phyloP scores from a whole-genome alignment of 1,140 invertebrate species.

The Conus betulinus region DNA sequence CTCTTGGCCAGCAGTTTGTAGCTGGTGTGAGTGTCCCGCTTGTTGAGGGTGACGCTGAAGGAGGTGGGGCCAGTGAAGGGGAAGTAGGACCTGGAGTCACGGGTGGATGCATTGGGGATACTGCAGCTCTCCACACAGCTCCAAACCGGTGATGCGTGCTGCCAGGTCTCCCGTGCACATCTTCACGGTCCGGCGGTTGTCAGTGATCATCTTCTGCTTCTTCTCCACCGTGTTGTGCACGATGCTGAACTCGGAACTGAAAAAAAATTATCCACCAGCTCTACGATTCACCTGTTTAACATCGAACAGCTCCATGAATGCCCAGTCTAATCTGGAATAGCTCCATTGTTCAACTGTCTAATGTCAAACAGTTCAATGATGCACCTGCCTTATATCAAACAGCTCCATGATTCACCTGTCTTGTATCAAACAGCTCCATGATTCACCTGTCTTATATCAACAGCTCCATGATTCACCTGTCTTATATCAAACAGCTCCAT shows the following conservation, averaged over 20 bases:
- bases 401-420: too few species aligned
- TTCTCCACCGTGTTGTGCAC: slow-evolving; percentile 26
- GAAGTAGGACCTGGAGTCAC: slow-evolving; percentile 81
- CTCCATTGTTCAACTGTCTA: too few species aligned
- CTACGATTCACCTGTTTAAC: too few species aligned
- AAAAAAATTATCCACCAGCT: background rate
- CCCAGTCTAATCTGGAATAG: too few species aligned
- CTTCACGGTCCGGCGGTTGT: slow-evolving; percentile 81
- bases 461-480: too few species aligned
- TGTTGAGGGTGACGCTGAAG: slow-evolving; percentile 86
- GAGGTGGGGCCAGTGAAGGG: slow-evolving; percentile 88
- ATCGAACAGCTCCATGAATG: too few species aligned
- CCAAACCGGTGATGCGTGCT: slow-evolving; percentile 83
- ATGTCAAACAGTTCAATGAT: too few species aligned
- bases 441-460: too few species aligned
- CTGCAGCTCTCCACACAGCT: slow-evolving; percentile 87
- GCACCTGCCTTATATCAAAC: too few species aligned
- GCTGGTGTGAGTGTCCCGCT: slow-evolving; percentile 82
- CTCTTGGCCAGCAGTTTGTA: slow-evolving; percentile 75
- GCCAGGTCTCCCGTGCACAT: slow-evolving; percentile 70
- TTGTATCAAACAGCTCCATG: too few species aligned
- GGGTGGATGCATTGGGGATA: slow-evolving; percentile 82
- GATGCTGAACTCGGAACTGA: slow-evolving; percentile 25
- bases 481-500: too few species aligned
- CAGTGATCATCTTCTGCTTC: slow-evolving; percentile 52